A percentile compares a stretch with the other conserved stretches of the same genome.
Evolutionary conservation across 2,888 invertebrate species (phyloP).

Genomic region (Nomada goodeniana): DNA sequence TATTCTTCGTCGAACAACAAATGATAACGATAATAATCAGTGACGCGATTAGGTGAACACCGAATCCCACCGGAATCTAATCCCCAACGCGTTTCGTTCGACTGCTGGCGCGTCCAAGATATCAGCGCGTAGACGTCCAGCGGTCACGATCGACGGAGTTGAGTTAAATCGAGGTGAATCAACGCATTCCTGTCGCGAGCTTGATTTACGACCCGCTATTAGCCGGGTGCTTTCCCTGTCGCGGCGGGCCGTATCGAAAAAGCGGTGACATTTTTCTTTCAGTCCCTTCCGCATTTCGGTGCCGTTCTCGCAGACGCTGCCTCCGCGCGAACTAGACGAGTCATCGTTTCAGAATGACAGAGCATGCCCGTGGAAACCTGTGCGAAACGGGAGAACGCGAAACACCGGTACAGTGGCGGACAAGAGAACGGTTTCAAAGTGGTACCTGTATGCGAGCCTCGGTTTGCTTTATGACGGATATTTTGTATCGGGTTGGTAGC

Average conservation of each 20-base stretch:
- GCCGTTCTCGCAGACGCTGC: conserved; percentile 17
- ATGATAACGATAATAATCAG: background rate
- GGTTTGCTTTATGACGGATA: too few relatives aligned
- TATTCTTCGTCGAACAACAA: background rate
- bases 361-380: conserved; percentile 20
- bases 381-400: background rate
- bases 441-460: too few relatives aligned
- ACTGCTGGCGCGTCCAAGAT: background rate
- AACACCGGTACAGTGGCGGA: background rate
- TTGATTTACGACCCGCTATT: conserved; percentile 67
- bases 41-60: background rate
- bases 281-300: conserved; percentile 50
- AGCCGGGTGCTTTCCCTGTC: conserved; percentile 44
- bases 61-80: too few relatives aligned
- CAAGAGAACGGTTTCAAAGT: too few relatives aligned
- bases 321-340: conserved; percentile 45
- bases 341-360: conserved; percentile 64
- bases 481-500: too few relatives aligned
- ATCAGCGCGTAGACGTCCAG: conserved; percentile 28
- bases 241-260: conserved; percentile 51
- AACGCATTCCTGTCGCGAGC: conserved; percentile 54
- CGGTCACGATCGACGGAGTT: conserved; percentile 41
- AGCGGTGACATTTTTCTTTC: conserved; percentile 64
- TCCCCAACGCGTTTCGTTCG: too few relatives aligned
- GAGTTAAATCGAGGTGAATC: conserved; percentile 60